Evolutionary conservation across 2,888 invertebrate genomes (phyloP).

Genomic region (Thelaira solivaga): DNA sequence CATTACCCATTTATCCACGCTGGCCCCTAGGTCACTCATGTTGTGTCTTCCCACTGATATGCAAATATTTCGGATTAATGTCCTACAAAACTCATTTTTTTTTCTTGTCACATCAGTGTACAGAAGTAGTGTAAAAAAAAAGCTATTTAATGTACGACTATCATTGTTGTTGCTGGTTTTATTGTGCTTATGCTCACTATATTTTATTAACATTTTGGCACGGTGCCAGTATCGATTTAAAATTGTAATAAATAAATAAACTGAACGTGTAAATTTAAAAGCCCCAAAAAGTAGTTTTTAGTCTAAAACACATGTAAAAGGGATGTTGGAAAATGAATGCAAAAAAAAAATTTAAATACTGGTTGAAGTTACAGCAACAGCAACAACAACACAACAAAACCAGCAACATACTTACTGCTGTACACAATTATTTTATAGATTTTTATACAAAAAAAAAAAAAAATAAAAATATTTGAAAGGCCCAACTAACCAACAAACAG

Average conservation of each 20-base stretch:
- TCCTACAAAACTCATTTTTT: too few species aligned
- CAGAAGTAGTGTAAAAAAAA: background rate
- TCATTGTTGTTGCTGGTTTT: slow-evolving; percentile 8
- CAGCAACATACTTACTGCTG: too few species aligned
- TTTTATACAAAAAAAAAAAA: background rate
- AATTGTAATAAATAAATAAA: slow-evolving; percentile 60
- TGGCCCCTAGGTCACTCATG: too few species aligned
- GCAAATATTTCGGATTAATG: too few species aligned
- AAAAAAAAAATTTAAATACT: too few species aligned
- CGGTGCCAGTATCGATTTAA: slow-evolving; percentile 59
- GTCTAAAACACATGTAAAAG: slow-evolving; percentile 53
- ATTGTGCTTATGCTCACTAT: background rate
- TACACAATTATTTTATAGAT: too few species aligned
- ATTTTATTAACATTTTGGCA: slow-evolving; percentile 52
- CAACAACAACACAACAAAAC: too few species aligned
- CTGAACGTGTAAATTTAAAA: slow-evolving; percentile 58
- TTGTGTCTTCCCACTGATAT: too few species aligned
- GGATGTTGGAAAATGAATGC: slow-evolving; percentile 38
- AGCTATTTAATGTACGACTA: background rate
- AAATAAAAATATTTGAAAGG: slow-evolving; percentile 19
- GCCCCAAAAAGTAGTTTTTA: slow-evolving; percentile 50
- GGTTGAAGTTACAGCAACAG: too few species aligned
- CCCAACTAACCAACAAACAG: background rate
- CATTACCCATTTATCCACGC: too few species aligned
- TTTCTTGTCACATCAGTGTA: too few species aligned